Base-by-base conservation (phyloP, 2,797 vertebrate genomes). In the Nothura maculosa region DNA sequence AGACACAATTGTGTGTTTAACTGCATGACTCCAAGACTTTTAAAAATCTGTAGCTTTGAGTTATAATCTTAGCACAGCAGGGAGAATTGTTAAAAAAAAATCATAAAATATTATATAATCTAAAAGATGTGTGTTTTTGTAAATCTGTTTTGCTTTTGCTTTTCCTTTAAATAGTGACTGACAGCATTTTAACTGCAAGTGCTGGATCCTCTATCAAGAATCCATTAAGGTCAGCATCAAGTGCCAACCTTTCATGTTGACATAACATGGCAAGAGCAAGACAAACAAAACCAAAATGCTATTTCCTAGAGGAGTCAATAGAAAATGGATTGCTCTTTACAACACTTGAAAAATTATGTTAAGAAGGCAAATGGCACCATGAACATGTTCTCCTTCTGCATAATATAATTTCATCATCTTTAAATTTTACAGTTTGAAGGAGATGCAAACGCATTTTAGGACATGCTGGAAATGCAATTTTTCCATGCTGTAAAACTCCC, bases 301-400 rank as follows among this genome's bases (percentile, higher is more conserved):
- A n/a, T 80, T 96, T 93, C 88, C 62, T 90, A 48, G 58, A 89
- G 55, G 34, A 93, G 81, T 82, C 75, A 80, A 38, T 83, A 85
- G 72, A 72, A 89, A 89, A 80, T 61, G 11, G 42, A 87, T 90
- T 77, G 48, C 30, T 93, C 19, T 92, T 93, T 85, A 66, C 34
- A 88, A 47, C 21, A 75, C 52, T 75, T 92, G 50, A 90, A 92
- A 86, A 85, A 85, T 55, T 43, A 72, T 88, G 22, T 92, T 91
- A 77, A 70, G 43, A 69, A 91, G 42, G 68, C 58, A 82, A 82
- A 91, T 14, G 30, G 40, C 45, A 68, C 28, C 34, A 69, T 32
- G 52, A 52, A 57, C 74, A 43, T 1, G 3, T 27, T 68, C 18
- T 52, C 43, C 19, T 75, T 55, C 50, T 70, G 1, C 47, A 54